Base-by-base conservation (phyloP, 2,113 vertebrate genomes). In the Pycnonotus jocosus region DNA sequence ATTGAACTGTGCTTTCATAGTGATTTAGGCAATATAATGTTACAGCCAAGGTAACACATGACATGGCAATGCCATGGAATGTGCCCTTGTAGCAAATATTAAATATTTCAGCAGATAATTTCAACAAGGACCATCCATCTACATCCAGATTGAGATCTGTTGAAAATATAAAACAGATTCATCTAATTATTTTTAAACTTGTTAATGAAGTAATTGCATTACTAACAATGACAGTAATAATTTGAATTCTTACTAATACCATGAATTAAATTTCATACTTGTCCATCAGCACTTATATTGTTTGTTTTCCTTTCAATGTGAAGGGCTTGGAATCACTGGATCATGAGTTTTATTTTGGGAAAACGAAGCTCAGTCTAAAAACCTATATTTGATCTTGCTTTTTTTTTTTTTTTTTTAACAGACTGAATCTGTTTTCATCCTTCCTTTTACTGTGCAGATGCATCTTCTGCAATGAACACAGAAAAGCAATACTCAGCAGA, bases 41-140 rank as follows among this genome's bases (percentile, higher is more conserved):
- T 80, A 91, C 87, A 96, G 86, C 83, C 83, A 88, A 94, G 71
- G 81, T 95, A 94, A 86, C 81, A 86, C 64, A 88, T 88, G 87
- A 94, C 74, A 91, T 80, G 77, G 70, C 62, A 93, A 45, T 78
- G 80, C 53, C 70, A 53, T 33, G 69, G 77, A 81, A 92, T 71
- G 37, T 73, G 56, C 15, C 51, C 24, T 66, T 64, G 10, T 45
- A 48, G 61, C 40, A 93, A 60, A 51, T 91, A 84, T 42, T 47
- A 25, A 80, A 54, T 71, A 44, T 47, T 80, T 66, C 68, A 85
- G 3, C 2, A 3, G 35, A 80, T 47, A 82, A 61, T 38, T 78
- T 85, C 66, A 71, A 45, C 27, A 38, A 60, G 28, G 24, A 77
- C 47, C 47, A 28, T 80, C 24, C 71, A 56, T 54, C 76, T 64